Evolutionary conservation across 2,888 invertebrate species (phyloP).

Genomic region (Lycaena phlaeas): DNA sequence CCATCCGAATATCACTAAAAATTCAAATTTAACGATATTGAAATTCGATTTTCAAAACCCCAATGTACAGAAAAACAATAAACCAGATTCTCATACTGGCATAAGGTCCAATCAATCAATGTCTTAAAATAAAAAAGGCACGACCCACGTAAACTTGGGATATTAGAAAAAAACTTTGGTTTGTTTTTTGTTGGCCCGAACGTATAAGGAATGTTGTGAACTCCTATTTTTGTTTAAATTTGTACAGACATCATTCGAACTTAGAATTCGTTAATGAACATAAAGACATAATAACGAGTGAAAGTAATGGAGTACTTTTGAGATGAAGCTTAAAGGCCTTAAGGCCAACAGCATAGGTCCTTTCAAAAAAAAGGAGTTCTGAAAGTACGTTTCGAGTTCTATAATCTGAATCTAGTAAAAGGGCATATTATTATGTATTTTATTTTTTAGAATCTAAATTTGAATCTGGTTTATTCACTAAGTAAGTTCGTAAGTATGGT

Average conservation of each 20-base stretch:
- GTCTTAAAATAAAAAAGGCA: slow-evolving; percentile 62
- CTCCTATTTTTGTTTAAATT: background rate
- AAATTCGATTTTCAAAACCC: too few relatives aligned
- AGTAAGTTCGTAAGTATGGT: too few relatives aligned
- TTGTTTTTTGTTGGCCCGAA: slow-evolving; percentile 37
- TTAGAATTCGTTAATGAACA: background rate
- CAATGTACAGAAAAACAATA: slow-evolving; percentile 51
- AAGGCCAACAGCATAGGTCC: too few relatives aligned
- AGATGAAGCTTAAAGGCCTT: background rate
- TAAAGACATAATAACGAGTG: background rate
- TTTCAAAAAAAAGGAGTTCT: too few relatives aligned
- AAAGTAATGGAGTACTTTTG: background rate
- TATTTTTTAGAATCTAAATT: too few relatives aligned
- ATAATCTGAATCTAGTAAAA: too few relatives aligned
- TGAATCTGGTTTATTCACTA: too few relatives aligned
- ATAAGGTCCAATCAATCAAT: slow-evolving; percentile 71
- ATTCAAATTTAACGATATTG: too few relatives aligned
- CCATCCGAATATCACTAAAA: too few relatives aligned
- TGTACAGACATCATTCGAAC: background rate
- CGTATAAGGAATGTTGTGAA: slow-evolving; percentile 5
- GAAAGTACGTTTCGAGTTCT: too few relatives aligned
- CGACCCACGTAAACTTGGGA: slow-evolving; percentile 65
- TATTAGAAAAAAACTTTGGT: slow-evolving; percentile 55
- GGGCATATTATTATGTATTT: too few relatives aligned
- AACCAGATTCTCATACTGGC: slow-evolving; percentile 60